These are phyloP conservation scores for Pseudochromis fuscus DNA, from an alignment of 2,797 vertebrate species.

Conservation along the genomic window DNA sequence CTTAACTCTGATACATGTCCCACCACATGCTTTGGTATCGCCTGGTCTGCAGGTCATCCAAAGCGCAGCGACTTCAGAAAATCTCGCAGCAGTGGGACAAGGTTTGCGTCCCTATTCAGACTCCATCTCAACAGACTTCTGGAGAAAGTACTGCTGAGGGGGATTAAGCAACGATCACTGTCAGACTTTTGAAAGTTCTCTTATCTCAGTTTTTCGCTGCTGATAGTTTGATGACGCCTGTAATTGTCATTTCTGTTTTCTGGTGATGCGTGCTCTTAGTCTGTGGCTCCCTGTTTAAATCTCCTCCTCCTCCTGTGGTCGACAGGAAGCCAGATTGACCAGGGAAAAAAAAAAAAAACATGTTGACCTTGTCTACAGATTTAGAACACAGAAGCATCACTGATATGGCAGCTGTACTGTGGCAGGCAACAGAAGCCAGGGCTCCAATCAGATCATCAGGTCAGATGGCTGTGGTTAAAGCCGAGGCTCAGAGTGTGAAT, in stretches of 20 bases:
- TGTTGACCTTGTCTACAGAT: constrained; percentile 82
- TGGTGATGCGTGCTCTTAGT: constrained; percentile 52
- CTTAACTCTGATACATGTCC: constrained; percentile 63
- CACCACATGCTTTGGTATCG: constrained; percentile 52
- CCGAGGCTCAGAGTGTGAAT: constrained; percentile 56
- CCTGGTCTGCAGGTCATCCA: constrained; percentile 48
- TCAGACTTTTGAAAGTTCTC: constrained; percentile 52
- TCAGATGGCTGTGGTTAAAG: constrained; percentile 75
- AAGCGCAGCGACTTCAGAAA: constrained; percentile 39
- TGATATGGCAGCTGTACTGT: constrained; percentile 80
- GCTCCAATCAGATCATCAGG: constrained; percentile 77
- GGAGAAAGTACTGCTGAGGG: constrained; percentile 40
- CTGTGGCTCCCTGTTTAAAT: constrained; percentile 54
- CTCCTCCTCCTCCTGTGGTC: constrained; percentile 50
- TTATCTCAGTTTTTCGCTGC: constrained; percentile 57
- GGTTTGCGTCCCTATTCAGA: constrained; percentile 44
- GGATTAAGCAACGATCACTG: constrained; percentile 55
- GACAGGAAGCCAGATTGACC: constrained; percentile 73
- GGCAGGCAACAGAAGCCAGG: constrained; percentile 75
- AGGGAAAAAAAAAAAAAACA: constrained; percentile 48
- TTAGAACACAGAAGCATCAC: constrained; percentile 74
- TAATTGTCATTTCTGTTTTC: constrained; percentile 65
- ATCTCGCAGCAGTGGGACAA: constrained; percentile 31
- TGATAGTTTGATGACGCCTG: constrained; percentile 54
- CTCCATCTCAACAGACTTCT: constrained; percentile 38